These are phyloP conservation scores for Ips nitidus DNA, from an alignment of 1,140 invertebrate species.

Conservation along the genomic window DNA sequence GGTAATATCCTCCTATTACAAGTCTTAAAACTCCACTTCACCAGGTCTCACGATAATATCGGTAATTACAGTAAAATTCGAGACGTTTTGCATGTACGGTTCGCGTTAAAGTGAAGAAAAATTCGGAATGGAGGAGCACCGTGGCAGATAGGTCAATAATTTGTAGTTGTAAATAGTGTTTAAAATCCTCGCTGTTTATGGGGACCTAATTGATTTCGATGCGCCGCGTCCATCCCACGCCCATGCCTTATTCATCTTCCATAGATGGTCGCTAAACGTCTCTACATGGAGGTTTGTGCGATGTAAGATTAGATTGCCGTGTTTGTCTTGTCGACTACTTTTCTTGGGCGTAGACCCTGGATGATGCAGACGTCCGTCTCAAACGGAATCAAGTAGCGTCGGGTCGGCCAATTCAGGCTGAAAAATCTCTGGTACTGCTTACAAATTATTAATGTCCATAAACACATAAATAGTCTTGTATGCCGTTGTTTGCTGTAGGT, in stretches of 20 bases:
- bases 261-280: conserved; percentile 15
- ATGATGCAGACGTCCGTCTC: background rate
- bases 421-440: background rate
- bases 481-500: too few species aligned
- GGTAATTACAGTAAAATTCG: conserved; percentile 34
- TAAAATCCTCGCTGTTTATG: conserved; percentile 25
- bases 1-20: conserved; percentile 36
- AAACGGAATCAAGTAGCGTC: background rate
- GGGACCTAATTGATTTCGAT: conserved; percentile 28
- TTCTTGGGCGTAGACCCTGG: background rate
- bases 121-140: conserved; percentile 12
- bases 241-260: conserved; percentile 14
- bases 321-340: conserved; percentile 6
- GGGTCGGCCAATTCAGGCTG: background rate
- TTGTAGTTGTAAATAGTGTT: conserved; percentile 23
- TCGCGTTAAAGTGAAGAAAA: conserved; percentile 17
- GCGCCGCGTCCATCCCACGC: conserved; percentile 16
- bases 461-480: too few species aligned
- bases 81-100: conserved; percentile 20
- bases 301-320: background rate
- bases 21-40: conserved; percentile 35
- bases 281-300: conserved; percentile 2
- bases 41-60: conserved; percentile 37
- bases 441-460: too few species aligned
- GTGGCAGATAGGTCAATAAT: conserved; percentile 23